Evolutionary conservation across 2,797 vertebrate species (phyloP), one percentile per base, ranked within the genome.

Genomic region (Pempheris klunzingeri): DNA sequence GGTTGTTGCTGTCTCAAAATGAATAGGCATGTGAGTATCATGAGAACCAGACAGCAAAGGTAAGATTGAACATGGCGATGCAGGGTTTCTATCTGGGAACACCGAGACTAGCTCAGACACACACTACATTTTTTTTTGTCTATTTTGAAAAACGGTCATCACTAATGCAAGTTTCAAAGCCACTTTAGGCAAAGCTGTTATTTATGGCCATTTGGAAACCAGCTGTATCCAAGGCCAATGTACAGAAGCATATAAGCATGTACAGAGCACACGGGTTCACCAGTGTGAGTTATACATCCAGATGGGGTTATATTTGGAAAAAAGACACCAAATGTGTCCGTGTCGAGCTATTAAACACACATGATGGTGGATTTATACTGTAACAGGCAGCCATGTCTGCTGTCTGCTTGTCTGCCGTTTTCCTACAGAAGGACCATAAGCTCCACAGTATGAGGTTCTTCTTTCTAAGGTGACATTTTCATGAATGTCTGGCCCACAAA

Each of bases 161-260:
- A 38, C 17, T n/a, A 65, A 67, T 44, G 7, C 38, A 43, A 32
- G 47, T 57, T 54, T 79, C 67, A 62, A 74, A 69, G 70, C 53
- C 30, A 47, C 64, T 69, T 67, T 65, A 43, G 49, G 49, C 11
- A 30, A 49, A 58, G 22, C 49, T 46, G 55, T 78, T 75, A 81
- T 81, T 85, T 79, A 67, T 71, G 52, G 15, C 54, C 71, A 67
- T 84, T 67, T 80, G 62, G 54, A 73, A 63, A 20, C 55, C 78
- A 70, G 74, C 46, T 57, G 68, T 60, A 58, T 60, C 32, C 20
- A 67, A 71, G 72, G 58, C 22, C 55, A 60, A 3, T 30, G 62
- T 18, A 74, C 50, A 71, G 60, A 80, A 41, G 60, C 52, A 58
- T 53, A 20, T 77, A 80, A 75, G n/a, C n/a, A n/a, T n/a, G n/a